Evolutionary conservation across 1,140 invertebrate genomes (phyloP).

Genomic region (Liolophura sinensis): DNA sequence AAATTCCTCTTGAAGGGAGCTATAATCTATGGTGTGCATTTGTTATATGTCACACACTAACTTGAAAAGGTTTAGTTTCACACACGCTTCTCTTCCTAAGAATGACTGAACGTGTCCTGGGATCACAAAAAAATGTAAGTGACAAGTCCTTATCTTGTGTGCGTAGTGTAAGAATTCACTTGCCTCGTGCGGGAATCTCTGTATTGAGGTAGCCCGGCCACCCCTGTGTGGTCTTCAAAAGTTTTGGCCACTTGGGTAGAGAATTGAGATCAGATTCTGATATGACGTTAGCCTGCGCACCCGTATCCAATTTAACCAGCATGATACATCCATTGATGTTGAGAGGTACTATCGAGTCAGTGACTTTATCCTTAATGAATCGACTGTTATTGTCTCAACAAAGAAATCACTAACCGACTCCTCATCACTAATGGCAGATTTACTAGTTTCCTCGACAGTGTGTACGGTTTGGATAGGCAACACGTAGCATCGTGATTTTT

Average conservation of each 20-base stretch:
- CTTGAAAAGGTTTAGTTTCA: conserved; percentile 10
- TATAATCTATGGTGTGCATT: neutral
- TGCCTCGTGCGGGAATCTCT: neutral
- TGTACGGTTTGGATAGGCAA: neutral
- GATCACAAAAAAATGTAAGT: conserved; percentile 14
- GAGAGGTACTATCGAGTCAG: neutral
- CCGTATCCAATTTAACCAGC: neutral
- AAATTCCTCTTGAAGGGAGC: conserved; percentile 6
- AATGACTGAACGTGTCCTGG: conserved; percentile 10
- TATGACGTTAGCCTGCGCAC: conserved; percentile 1
- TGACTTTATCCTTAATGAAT: neutral
- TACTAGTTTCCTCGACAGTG: neutral
- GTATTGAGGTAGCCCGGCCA: neutral
- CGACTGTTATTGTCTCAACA: neutral
- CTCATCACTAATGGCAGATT: neutral
- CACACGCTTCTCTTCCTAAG: conserved; percentile 8
- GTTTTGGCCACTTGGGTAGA: neutral
- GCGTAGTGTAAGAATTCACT: neutral
- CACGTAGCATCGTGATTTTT: too few species aligned
- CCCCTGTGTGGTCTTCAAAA: neutral
- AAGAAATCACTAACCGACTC: neutral
- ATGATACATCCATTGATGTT: neutral
- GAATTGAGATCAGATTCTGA: neutral
- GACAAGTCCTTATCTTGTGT: conserved; percentile 6
- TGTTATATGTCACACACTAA: neutral